Conservation (phyloP, 2,888 invertebrate genomes). For the Drosophila setosimentum region DNA sequence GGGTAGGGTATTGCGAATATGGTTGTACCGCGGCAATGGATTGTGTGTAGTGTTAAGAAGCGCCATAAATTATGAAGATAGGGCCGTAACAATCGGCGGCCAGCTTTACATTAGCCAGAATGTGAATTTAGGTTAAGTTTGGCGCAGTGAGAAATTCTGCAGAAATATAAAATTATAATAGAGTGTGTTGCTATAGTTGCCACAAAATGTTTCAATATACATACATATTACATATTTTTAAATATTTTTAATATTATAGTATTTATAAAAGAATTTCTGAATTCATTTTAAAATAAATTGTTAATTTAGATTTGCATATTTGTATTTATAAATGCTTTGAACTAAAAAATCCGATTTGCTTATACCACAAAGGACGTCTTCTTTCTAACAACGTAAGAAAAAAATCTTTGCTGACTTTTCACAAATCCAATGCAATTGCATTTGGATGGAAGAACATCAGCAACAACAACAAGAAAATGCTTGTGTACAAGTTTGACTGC, state of each 20-base stretch:
- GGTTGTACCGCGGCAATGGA: constrained; percentile 23
- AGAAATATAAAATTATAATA: constrained; percentile 6
- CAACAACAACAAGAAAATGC: constrained; percentile 25
- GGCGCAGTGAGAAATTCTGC: constrained; percentile 9
- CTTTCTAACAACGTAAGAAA: background rate
- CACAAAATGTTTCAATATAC: background rate
- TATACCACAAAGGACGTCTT: background rate
- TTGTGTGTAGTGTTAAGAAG: constrained; percentile 53
- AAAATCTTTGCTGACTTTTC: constrained; percentile 18
- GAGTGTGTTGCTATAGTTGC: background rate
- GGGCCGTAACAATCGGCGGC: constrained; percentile 56
- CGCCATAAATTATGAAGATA: constrained; percentile 70
- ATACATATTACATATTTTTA: background rate
- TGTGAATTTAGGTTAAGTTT: constrained; percentile 46
- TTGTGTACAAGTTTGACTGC: constrained; percentile 20
- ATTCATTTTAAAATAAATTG: background rate
- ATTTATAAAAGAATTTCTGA: background rate
- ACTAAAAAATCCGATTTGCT: background rate
- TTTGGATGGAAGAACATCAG: constrained; percentile 7
- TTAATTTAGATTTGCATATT: background rate
- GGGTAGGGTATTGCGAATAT: constrained; percentile 1
- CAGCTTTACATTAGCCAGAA: constrained; percentile 46
- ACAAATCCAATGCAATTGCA: constrained; percentile 43
- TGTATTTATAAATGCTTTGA: background rate
- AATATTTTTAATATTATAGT: background rate